Percentiles rank a stretch among this genome's conserved stretches.
Conservation (phyloP, 2,888 invertebrate species). For the Geophilus truncorum region DNA sequence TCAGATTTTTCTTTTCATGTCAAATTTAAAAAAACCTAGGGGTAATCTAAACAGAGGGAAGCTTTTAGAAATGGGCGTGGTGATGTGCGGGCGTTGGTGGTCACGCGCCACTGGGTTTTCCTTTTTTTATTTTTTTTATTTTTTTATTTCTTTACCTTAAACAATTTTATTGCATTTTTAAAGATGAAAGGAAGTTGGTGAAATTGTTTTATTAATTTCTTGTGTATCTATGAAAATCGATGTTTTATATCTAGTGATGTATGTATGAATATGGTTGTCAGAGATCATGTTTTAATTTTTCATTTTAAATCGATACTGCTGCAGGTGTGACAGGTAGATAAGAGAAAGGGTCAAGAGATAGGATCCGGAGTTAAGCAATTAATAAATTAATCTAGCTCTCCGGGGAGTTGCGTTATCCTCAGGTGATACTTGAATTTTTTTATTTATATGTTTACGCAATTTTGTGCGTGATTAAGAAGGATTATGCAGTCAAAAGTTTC, state of each 20-base stretch:
- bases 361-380: not conserved
- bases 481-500: not conserved
- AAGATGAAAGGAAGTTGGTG: too few species aligned
- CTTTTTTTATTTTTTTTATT: not conserved
- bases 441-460: not conserved
- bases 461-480: not conserved
- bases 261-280: not conserved
- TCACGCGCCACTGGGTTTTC: not conserved
- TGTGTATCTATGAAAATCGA: too few species aligned
- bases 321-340: slow-evolving; percentile 10
- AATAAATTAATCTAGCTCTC: slow-evolving; percentile 1
- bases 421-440: not conserved
- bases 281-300: not conserved
- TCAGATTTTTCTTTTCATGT: not conserved
- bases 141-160: not conserved
- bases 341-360: not conserved
- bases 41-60: not conserved
- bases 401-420: not conserved
- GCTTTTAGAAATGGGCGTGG: not conserved
- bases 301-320: not conserved
- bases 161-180: too few species aligned
- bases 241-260: not conserved
- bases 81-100: slow-evolving; percentile 1
- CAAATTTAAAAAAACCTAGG: not conserved
- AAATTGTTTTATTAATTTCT: too few species aligned